A percentile compares a stretch with the other conserved stretches of the same genome.
Evolutionary conservation across 2,888 invertebrate species (phyloP).

Genomic region (Pherbina coryleti): DNA sequence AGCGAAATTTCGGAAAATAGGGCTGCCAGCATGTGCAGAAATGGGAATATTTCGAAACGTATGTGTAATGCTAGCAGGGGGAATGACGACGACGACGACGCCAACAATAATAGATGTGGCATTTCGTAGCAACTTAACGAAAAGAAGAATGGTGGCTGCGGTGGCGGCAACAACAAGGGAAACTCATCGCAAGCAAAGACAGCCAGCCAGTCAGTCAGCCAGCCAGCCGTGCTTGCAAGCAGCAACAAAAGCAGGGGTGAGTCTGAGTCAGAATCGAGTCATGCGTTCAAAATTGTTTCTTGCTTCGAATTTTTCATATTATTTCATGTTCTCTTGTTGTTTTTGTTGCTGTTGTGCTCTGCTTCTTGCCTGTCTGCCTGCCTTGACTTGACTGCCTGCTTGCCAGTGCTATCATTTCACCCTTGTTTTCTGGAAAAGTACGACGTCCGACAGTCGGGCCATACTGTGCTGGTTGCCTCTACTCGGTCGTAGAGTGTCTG

Average conservation of each 20-base stretch:
- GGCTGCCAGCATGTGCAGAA: conserved; percentile 37
- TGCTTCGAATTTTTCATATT: not conserved
- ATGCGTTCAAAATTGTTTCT: conserved; percentile 27
- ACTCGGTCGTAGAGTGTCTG: not conserved
- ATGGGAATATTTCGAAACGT: not conserved
- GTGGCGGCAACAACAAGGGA: not conserved
- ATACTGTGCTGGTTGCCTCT: not conserved
- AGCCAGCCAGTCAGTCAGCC: not conserved
- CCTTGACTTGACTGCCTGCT: not conserved
- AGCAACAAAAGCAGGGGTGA: conserved; percentile 24
- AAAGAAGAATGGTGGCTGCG: not conserved
- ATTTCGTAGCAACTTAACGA: not conserved
- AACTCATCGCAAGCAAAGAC: not conserved
- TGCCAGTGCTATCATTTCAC: conserved; percentile 28
- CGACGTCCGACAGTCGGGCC: not conserved
- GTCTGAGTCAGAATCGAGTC: conserved; percentile 33
- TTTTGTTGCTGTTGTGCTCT: not conserved
- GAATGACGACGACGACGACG: not conserved
- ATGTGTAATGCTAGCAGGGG: not conserved
- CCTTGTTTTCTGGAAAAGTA: conserved; percentile 21
- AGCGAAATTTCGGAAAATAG: not conserved
- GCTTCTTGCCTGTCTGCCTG: conserved; percentile 10
- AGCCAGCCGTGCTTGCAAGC: not conserved
- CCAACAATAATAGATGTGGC: not conserved
- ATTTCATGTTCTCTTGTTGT: not conserved